Evolutionary conservation across 2,888 invertebrate genomes (phyloP).

Genomic region (Meganola albula): DNA sequence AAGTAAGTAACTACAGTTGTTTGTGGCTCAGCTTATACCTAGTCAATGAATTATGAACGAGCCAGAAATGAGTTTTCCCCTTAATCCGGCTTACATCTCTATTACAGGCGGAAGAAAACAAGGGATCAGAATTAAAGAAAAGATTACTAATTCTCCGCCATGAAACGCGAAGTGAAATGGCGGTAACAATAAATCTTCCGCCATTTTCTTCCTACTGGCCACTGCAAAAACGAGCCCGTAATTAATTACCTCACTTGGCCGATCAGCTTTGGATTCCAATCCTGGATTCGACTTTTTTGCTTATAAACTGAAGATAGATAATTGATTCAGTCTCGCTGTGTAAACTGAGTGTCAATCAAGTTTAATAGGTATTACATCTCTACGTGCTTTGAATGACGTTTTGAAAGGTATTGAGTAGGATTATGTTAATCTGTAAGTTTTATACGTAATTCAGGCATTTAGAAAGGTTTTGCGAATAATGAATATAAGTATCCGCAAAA

Average conservation of each 20-base stretch:
- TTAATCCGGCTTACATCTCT: constrained; percentile 58
- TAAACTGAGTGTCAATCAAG: constrained; percentile 20
- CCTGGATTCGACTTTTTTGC: constrained; percentile 65
- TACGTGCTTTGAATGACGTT: constrained; percentile 9
- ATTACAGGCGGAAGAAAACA: constrained; percentile 58
- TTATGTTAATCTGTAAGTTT: neutral
- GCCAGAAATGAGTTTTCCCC: constrained; percentile 49
- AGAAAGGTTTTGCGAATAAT: too few relatives aligned
- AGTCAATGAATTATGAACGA: constrained; percentile 48
- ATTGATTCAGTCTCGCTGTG: constrained; percentile 39
- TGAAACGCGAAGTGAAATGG: constrained; percentile 49
- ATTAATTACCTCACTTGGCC: constrained; percentile 63
- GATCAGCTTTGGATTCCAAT: constrained; percentile 62
- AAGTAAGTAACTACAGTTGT: constrained; percentile 10
- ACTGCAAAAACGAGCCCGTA: constrained; percentile 66
- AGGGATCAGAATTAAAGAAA: constrained; percentile 68
- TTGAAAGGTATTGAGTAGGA: constrained; percentile 1
- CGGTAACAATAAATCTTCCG: constrained; percentile 65
- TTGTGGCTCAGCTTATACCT: constrained; percentile 23
- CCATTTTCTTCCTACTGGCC: constrained; percentile 54
- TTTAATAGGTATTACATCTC: constrained; percentile 2
- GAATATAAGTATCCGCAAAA: too few relatives aligned
- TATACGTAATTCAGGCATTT: too few relatives aligned
- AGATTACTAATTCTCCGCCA: constrained; percentile 60
- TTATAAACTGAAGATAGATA: constrained; percentile 47